These are phyloP conservation scores for Pseudolaguvia tuberculata DNA, from an alignment of 2,113 vertebrate genomes.

Conservation along the genomic window DNA sequence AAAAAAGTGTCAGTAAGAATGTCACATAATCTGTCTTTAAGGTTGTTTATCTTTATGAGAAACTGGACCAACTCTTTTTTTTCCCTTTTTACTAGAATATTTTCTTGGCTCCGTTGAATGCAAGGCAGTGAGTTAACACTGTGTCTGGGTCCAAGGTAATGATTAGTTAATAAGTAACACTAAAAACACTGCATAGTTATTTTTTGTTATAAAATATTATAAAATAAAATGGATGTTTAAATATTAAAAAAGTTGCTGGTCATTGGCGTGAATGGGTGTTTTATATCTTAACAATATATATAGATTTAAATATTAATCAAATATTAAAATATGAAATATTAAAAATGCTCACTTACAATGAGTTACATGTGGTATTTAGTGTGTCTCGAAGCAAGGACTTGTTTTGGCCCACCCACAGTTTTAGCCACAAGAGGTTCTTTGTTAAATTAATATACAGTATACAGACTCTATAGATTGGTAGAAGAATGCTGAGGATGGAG, in stretches of 20 bases:
- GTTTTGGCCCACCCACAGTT: not conserved
- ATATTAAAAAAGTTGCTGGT: constrained; percentile 32
- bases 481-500: too few species aligned
- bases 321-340: not conserved
- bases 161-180: constrained; percentile 47
- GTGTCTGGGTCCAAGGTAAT: constrained; percentile 41
- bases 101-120: not conserved
- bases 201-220: constrained; percentile 24
- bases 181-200: not conserved
- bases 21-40: not conserved
- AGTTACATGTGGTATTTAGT: too few species aligned
- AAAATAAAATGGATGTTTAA: too few species aligned
- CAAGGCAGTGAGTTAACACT: not conserved
- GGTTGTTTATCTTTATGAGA: not conserved
- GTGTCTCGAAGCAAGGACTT: not conserved
- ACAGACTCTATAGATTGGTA: not conserved
- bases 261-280: constrained; percentile 6
- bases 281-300: not conserved
- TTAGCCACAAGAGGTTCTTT: not conserved
- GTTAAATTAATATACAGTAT: too few species aligned
- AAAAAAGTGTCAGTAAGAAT: not conserved
- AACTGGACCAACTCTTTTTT: not conserved
- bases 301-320: not conserved
- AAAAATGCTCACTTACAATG: not conserved
- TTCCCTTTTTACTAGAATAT: not conserved